Conservation (phyloP, 2,888 invertebrate genomes). For the Dromius quadrimaculatus region DNA sequence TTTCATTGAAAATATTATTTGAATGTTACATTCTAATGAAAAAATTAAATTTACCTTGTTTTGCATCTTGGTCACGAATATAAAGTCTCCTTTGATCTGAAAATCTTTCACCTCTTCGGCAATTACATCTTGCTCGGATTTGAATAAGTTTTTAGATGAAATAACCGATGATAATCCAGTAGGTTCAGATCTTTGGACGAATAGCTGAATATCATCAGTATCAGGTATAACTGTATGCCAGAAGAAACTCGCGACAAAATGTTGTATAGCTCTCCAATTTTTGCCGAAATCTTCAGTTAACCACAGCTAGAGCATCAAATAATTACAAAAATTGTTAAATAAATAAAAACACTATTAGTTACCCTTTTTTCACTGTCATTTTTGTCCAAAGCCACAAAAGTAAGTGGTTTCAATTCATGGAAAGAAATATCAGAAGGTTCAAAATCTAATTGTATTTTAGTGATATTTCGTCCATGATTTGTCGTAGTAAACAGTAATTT, state of each 20-base stretch:
- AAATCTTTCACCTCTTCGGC: slow-evolving; percentile 81
- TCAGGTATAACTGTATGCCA: slow-evolving; percentile 72
- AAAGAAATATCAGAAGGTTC: slow-evolving; percentile 83
- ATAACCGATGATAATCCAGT: slow-evolving; percentile 71
- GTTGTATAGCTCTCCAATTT: slow-evolving; percentile 77
- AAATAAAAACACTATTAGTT: slow-evolving; percentile 59
- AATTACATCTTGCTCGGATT: slow-evolving; percentile 56
- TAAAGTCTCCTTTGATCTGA: slow-evolving; percentile 84
- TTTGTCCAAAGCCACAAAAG: slow-evolving; percentile 83
- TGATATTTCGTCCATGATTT: slow-evolving; percentile 79
- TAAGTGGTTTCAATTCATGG: slow-evolving; percentile 77
- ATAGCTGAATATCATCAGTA: slow-evolving; percentile 69
- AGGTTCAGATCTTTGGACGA: slow-evolving; percentile 78
- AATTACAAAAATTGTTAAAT: background rate
- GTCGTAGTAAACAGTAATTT: slow-evolving; percentile 82
- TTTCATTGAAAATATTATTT: slow-evolving; percentile 30
- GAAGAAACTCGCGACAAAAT: slow-evolving; percentile 82
- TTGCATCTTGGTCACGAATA: slow-evolving; percentile 83
- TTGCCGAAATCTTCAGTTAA: slow-evolving; percentile 81
- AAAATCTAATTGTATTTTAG: slow-evolving; percentile 75
- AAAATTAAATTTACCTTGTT: slow-evolving; percentile 69
- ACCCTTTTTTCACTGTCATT: slow-evolving; percentile 75
- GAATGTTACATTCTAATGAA: background rate
- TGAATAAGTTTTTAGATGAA: slow-evolving; percentile 61
- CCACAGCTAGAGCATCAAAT: slow-evolving; percentile 72